These are phyloP conservation scores for Asobara japonica DNA, from an alignment of 1,140 invertebrate species.

Conservation along the genomic window DNA sequence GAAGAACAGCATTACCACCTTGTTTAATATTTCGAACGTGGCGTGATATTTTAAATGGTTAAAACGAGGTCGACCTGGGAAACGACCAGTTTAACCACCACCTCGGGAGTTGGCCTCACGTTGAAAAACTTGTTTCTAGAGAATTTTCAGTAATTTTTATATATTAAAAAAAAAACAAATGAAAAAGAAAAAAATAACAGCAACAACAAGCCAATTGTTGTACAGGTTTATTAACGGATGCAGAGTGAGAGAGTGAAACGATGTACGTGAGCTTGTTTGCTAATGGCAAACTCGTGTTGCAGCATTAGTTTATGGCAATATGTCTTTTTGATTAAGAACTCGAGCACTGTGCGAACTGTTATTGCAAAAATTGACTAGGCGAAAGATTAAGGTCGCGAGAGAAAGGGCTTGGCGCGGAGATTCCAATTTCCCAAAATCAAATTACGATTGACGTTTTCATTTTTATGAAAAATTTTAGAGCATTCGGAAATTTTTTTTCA, in stretches of 20 bases:
- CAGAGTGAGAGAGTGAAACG: constrained; percentile 33
- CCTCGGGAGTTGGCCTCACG: neutral
- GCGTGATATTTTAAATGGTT: constrained; percentile 7
- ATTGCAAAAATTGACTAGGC: neutral
- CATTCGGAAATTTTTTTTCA: no score
- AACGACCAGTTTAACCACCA: constrained; percentile 8
- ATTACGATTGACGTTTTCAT: no score
- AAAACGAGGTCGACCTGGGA: constrained; percentile 5
- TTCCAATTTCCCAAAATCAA: no score
- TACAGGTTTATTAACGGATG: constrained; percentile 21
- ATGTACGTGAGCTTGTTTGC: constrained; percentile 62
- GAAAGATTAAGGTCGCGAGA: no score
- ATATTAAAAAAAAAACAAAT: constrained; percentile 16
- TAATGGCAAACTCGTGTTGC: constrained; percentile 64
- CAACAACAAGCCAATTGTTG: neutral
- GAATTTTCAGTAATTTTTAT: constrained; percentile 10
- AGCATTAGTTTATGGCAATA: constrained; percentile 59
- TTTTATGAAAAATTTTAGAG: no score
- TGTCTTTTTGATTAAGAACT: constrained; percentile 63
- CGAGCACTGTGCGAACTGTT: constrained; percentile 62
- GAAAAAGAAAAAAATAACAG: neutral
- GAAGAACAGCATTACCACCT: neutral
- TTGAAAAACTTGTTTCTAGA: constrained; percentile 7
- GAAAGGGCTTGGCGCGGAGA: no score
- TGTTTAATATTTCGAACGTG: neutral